These are phyloP conservation scores for Climacteris rufus DNA, from an alignment of 2,113 vertebrate genomes.

Conservation along the genomic window DNA sequence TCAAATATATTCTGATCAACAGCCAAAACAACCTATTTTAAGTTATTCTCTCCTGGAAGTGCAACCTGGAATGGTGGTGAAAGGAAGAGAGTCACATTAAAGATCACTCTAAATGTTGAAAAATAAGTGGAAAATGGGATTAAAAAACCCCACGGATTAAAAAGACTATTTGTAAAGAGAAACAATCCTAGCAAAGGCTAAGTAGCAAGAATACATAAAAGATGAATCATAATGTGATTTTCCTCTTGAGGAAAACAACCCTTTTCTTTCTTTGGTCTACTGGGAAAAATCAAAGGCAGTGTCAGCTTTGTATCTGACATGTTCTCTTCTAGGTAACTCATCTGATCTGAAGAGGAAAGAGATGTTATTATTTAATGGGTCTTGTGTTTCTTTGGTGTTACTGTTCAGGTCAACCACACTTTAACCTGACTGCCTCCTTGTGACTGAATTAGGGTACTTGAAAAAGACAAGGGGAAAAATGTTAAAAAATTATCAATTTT, in stretches of 20 bases:
- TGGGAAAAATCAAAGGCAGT: constrained; percentile 12
- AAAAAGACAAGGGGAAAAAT: not conserved
- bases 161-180: not conserved
- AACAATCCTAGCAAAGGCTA: not conserved
- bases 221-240: not conserved
- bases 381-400: not conserved
- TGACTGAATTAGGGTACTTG: not conserved
- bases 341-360: not conserved
- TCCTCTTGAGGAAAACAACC: not conserved
- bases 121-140: not conserved
- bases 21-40: not conserved
- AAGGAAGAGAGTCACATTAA: not conserved
- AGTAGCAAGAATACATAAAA: not conserved
- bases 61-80: not conserved
- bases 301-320: not conserved
- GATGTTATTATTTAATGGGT: not conserved
- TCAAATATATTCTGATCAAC: not conserved
- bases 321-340: not conserved
- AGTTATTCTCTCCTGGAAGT: not conserved
- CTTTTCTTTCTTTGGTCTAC: not conserved
- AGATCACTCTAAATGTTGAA: not conserved
- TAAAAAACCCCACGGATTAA: not conserved
- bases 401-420: not conserved
- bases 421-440: not conserved
- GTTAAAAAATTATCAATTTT: not conserved